Base-by-base conservation (phyloP, 2,113 vertebrate genomes). In the Verasper variegatus region DNA sequence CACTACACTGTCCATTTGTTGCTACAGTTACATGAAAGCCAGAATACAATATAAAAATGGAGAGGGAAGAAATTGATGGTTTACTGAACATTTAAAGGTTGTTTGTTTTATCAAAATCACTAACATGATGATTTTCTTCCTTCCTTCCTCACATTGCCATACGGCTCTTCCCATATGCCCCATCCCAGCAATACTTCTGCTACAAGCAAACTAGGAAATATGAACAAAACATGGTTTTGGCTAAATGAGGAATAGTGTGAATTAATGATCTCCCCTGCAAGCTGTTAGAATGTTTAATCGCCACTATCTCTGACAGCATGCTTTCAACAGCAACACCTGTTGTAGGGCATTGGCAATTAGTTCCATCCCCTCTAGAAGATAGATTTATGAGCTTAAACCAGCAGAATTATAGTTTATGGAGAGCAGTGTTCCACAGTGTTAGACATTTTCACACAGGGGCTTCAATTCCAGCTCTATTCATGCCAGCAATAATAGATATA, bases 301-400 rank as follows among this genome's bases (percentile, higher is more conserved):
- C 35, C 64, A 56, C 73, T 80, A 76, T 84, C 72, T 72, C 27
- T 58, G 65, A 68, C 63, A 63, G 11, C 59, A 55, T 6, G 52
- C 74, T 63, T 56, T 68, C 68, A 78, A 71, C 70, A 63, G 40
- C 15, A 14, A 45, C 59, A 73, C 65, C 78, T 74, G 74, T 78
- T 60, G 26, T 51, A 59, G 49, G 60, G 69, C 40, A 57, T 71
- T 78, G 74, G 71, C 74, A 81, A 71, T 71, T 58, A 42, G 55
- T 56, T 9, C 20, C 6, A 55, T 49, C 55, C 56, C 73, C 62
- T 64, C 42, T 7, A 80, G 76, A 40, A 72, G 24, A 68, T 62
- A 31, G 47, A 84, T 80, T 70, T 45, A 62, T 66, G 65, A 74
- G 65, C 70, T 61, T 60, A 23, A 65, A 13, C 21, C 54, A 49